Evolutionary conservation across 1,140 invertebrate genomes (phyloP), one percentile per base, ranked within the genome.

Genomic region (Geopemphigus sp.): DNA sequence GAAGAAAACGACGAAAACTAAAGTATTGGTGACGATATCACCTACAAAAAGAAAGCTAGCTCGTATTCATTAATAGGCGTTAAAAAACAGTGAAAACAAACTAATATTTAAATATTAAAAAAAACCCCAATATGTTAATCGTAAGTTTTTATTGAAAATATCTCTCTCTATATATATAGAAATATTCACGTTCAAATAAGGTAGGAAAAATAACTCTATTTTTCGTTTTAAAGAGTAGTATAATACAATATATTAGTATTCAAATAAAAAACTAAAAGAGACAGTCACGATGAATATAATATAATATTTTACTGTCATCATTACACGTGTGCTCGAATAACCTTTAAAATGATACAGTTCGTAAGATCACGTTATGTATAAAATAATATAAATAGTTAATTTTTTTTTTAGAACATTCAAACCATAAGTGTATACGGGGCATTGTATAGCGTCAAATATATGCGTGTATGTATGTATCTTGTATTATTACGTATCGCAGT

Each of bases 271-370:
- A 72, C 47, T 54, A 72, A 72, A 72, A 53, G 17, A 72, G 24
- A 72, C 22, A 19, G 24, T 29, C 68, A 72, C 26, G 50, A 54
- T 54, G 47, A 70, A 53, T 29, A 53, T 29, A 32, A 19, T 70
- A 53, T 17, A 19, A 70, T 70, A 70, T 53, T 19, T 53, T 53
- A 26, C 8, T 17, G 24, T 29, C 24, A 24, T 29, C 50, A n/a
- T 54, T 54, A 29, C 0, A 72, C 24, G 14, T 32, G 26, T 32
- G 26, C 24, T 54, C 24, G 19, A 32, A 32, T 32, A 72, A 54
- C 17, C 50, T 72, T 72, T 72, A 54, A 72, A 54, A 53, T 54
- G 10, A 47, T 68, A 70, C 47, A 70, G 24, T 70, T 29, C 24
- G 47, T 70, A 47, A 39, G 32, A 70, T 70, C 47, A 26, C 26